Percentiles rank a stretch among this genome's conserved stretches.
phyloP scores from a whole-genome alignment of 2,888 invertebrate genomes.

The Parascotia fuliginaria region DNA sequence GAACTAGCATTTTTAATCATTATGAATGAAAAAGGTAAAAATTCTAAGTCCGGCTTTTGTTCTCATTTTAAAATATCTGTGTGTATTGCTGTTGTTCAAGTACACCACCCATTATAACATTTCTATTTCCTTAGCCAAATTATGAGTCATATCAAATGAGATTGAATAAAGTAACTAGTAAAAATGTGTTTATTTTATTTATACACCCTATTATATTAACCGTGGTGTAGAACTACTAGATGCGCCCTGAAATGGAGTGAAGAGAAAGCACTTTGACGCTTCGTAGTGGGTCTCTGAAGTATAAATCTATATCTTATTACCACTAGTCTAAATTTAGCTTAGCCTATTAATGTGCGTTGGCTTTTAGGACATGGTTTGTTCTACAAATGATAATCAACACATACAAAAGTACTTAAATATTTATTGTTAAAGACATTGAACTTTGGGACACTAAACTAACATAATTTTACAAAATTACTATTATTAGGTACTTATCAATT shows the following conservation, averaged over 20 bases:
- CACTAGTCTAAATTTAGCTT: too few relatives aligned
- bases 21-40: too few relatives aligned
- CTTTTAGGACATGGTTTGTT: too few relatives aligned
- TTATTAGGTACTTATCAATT: slow-evolving; percentile 2
- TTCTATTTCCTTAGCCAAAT: slow-evolving; percentile 80
- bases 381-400: not conserved
- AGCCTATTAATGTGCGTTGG: too few relatives aligned
- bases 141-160: slow-evolving; percentile 84
- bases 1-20: too few relatives aligned
- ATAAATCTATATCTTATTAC: too few relatives aligned
- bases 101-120: slow-evolving; percentile 56
- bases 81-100: slow-evolving; percentile 53
- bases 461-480: slow-evolving; percentile 6
- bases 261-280: too few relatives aligned
- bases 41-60: too few relatives aligned
- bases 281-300: too few relatives aligned
- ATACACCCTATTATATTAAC: slow-evolving; percentile 27
- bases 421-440: not conserved
- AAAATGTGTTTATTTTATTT: slow-evolving; percentile 39
- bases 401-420: not conserved
- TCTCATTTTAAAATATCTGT: too few relatives aligned
- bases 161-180: slow-evolving; percentile 81
- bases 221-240: too few relatives aligned
- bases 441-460: slow-evolving; percentile 1
- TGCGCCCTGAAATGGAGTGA: too few relatives aligned